Conservation (phyloP, 2,888 invertebrate species). For the Hecatera dysodea region DNA sequence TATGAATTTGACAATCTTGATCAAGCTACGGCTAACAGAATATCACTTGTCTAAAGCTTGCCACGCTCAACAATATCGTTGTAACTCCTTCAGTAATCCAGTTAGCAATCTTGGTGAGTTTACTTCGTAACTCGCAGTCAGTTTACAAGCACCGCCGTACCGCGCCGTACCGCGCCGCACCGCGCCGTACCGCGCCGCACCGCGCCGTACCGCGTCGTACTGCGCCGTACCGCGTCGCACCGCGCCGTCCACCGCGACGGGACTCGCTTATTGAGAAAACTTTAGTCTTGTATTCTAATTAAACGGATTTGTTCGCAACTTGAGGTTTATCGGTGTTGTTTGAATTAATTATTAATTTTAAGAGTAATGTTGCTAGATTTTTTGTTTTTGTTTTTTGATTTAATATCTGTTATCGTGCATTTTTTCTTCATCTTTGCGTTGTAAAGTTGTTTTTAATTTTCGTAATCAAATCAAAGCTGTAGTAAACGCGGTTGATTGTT, state of each 20-base stretch:
- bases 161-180: not conserved
- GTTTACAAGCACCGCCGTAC: slow-evolving; percentile 1
- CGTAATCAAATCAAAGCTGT: not conserved
- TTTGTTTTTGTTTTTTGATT: slow-evolving; percentile 23
- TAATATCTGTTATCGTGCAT: not conserved
- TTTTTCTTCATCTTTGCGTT: not conserved
- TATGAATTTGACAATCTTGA: too few species aligned
- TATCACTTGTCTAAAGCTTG: too few species aligned
- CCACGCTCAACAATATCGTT: not conserved
- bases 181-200: not conserved
- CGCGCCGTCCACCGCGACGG: not conserved
- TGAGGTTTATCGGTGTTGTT: slow-evolving; percentile 58
- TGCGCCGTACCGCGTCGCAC: not conserved
- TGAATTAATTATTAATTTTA: slow-evolving; percentile 42
- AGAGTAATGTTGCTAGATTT: slow-evolving; percentile 14
- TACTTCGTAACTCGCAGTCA: slow-evolving; percentile 20
- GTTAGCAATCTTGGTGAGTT: slow-evolving; percentile 26
- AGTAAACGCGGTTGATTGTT: not conserved
- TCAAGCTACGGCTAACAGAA: too few species aligned
- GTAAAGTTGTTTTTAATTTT: not conserved
- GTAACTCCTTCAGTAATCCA: slow-evolving; percentile 26
- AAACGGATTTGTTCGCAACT: slow-evolving; percentile 62
- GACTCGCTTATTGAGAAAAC: slow-evolving; percentile 55
- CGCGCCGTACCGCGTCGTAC: not conserved
- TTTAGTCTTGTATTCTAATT: slow-evolving; percentile 62